These are phyloP conservation scores for Hydrotaea diabolus DNA, from an alignment of 2,888 invertebrate genomes.

Conservation along the genomic window DNA sequence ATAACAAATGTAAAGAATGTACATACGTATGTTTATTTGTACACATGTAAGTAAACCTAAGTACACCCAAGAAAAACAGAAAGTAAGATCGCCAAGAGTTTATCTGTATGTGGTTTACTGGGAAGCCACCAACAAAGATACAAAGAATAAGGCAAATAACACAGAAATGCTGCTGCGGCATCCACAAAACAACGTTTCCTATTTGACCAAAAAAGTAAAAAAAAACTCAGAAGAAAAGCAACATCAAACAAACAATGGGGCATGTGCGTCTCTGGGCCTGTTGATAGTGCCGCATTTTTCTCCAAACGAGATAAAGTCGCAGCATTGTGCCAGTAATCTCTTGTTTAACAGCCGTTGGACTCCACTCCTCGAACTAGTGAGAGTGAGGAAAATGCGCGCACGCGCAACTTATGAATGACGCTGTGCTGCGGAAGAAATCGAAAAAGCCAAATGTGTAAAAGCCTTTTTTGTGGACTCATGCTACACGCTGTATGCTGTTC, in stretches of 20 bases:
- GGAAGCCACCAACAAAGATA: neutral
- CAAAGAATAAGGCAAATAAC: slow-evolving; percentile 15
- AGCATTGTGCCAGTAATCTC: no score
- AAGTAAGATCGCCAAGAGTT: slow-evolving; percentile 39
- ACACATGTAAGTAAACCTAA: neutral
- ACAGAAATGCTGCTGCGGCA: slow-evolving; percentile 13
- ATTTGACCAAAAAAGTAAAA: slow-evolving; percentile 40
- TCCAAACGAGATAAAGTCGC: slow-evolving; percentile 15
- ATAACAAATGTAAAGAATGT: neutral
- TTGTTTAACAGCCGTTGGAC: no score
- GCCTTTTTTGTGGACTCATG: slow-evolving; percentile 10
- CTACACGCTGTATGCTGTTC: neutral
- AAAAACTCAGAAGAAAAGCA: neutral
- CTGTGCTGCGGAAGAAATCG: neutral
- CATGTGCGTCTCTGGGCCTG: slow-evolving; percentile 31
- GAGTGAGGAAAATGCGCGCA: slow-evolving; percentile 31
- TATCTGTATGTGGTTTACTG: slow-evolving; percentile 4
- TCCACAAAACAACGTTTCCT: slow-evolving; percentile 34
- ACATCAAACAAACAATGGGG: slow-evolving; percentile 12
- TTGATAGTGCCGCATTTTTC: neutral
- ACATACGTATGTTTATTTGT: neutral
- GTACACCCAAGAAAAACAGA: slow-evolving; percentile 32
- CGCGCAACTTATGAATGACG: neutral
- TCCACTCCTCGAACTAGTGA: neutral
- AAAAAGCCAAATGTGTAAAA: no score